Percentiles rank a stretch among this genome's conserved stretches.
phyloP scores from a whole-genome alignment of 2,888 invertebrate species.

The Trichopoda pennipes region DNA sequence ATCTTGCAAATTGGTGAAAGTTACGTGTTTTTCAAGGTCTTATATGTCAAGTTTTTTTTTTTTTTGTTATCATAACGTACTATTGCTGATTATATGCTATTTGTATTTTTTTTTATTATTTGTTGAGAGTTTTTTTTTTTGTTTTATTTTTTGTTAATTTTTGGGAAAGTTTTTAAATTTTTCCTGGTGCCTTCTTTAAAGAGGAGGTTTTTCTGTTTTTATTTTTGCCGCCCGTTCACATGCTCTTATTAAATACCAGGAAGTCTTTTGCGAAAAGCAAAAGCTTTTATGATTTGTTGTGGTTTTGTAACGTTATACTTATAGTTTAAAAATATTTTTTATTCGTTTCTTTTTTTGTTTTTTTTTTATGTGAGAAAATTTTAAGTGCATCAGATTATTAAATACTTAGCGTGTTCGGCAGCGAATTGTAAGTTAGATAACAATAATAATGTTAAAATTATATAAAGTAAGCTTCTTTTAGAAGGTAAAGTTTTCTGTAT shows the following conservation, averaged over 20 bases:
- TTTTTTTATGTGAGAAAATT: constrained; percentile 35
- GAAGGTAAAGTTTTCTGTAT: too few relatives aligned
- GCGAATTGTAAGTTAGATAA: neutral
- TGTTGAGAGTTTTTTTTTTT: constrained; percentile 38
- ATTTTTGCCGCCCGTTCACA: constrained; percentile 7
- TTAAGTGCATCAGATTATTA: neutral
- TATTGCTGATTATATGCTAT: constrained; percentile 35
- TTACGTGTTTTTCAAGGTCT: constrained; percentile 68
- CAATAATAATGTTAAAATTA: neutral
- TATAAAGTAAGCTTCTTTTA: neutral
- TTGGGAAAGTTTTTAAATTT: constrained; percentile 51
- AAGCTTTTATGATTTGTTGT: constrained; percentile 37
- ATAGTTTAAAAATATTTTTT: neutral
- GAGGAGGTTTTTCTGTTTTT: too few relatives aligned
- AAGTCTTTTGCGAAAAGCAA: constrained; percentile 42
- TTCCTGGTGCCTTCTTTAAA: neutral
- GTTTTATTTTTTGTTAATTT: constrained; percentile 44
- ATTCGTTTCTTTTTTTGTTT: too few relatives aligned
- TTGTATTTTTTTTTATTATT: constrained; percentile 28
- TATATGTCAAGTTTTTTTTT: constrained; percentile 50
- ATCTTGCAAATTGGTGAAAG: constrained; percentile 64
- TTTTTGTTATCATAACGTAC: neutral
- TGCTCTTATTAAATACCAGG: constrained; percentile 55
- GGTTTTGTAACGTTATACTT: constrained; percentile 52
- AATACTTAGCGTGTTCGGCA: constrained; percentile 21